Evolutionary conservation across 2,797 vertebrate genomes (phyloP).

Genomic region (Myotis myotis): DNA sequence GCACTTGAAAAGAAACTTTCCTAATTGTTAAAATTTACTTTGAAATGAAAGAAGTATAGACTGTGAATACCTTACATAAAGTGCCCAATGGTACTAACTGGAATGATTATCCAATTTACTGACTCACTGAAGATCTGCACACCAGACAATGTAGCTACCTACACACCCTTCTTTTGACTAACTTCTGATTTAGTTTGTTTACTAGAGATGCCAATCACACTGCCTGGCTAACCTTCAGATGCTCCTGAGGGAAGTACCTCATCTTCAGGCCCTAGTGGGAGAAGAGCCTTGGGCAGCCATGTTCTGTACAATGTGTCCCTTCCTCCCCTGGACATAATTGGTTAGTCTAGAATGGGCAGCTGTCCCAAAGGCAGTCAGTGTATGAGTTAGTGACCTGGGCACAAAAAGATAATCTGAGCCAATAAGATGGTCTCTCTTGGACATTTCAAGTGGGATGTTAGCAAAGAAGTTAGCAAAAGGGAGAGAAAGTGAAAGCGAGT

Average conservation of each 20-base stretch:
- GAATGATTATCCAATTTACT: neutral
- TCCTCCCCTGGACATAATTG: neutral
- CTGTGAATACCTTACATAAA: neutral
- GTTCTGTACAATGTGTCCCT: neutral
- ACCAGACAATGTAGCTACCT: neutral
- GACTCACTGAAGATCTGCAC: neutral
- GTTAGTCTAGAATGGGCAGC: neutral
- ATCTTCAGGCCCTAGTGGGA: neutral
- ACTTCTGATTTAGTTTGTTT: neutral
- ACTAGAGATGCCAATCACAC: neutral
- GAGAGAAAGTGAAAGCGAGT: neutral
- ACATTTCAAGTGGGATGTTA: neutral
- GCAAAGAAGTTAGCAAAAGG: neutral
- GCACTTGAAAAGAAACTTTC: neutral
- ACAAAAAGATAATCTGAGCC: neutral
- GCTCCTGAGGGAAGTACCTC: neutral
- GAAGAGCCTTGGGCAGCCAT: neutral
- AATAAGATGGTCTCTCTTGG: neutral
- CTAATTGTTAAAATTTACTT: slow-evolving; percentile 31
- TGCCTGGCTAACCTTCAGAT: neutral
- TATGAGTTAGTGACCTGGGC: neutral
- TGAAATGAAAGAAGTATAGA: slow-evolving; percentile 34
- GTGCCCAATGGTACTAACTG: too few species aligned
- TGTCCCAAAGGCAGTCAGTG: neutral
- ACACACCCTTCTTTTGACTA: neutral